Conservation (phyloP, 2,113 vertebrate species). For the Caloenas nicobarica region DNA sequence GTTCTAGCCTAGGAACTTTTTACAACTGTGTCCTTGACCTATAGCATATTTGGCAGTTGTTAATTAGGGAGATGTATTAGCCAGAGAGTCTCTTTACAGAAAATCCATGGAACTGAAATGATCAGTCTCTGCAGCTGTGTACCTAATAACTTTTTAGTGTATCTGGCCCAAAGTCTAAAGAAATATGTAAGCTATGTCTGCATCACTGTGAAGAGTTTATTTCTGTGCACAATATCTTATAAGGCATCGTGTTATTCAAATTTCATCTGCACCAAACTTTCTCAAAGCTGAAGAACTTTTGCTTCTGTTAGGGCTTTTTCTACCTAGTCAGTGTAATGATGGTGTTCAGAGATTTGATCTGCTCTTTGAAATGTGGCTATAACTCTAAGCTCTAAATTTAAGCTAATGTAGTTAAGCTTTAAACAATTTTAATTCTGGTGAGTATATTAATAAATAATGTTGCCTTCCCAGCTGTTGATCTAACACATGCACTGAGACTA, state of each 20-base stretch:
- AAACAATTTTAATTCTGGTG: background rate
- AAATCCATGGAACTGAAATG: background rate
- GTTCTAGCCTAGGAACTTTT: background rate
- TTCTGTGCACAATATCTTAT: background rate
- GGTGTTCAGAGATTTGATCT: background rate
- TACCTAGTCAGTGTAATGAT: background rate
- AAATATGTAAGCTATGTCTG: background rate
- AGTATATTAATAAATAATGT: background rate
- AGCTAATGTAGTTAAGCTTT: background rate
- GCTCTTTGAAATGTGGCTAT: background rate
- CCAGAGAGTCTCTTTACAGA: background rate
- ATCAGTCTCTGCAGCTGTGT: background rate
- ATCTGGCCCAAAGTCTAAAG: background rate
- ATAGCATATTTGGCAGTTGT: background rate
- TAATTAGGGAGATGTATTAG: slow-evolving; percentile 6
- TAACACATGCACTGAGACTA: background rate
- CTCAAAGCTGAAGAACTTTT: background rate
- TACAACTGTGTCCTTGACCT: background rate
- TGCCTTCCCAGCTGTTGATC: slow-evolving; percentile 34
- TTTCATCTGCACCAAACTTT: background rate
- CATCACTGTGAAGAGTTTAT: background rate
- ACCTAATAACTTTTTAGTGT: background rate
- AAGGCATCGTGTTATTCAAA: background rate
- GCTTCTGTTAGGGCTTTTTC: background rate
- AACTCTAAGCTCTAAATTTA: background rate